These are phyloP conservation scores for Lamellibrachia columna DNA, from an alignment of 2,888 invertebrate species.

Conservation along the genomic window DNA sequence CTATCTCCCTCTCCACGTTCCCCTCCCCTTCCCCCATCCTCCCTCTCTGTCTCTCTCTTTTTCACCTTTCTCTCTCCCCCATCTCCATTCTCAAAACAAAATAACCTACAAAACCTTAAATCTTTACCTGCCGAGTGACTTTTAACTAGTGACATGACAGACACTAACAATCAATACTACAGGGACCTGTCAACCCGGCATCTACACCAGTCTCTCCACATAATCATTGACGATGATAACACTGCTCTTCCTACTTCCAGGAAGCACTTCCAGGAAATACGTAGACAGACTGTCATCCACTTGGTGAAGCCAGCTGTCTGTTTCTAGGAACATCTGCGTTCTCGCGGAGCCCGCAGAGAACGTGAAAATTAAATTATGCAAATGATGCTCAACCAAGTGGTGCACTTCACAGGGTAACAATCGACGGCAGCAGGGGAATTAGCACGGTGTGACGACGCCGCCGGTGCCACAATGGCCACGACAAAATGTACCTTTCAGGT, in stretches of 20 bases:
- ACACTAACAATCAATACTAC: neutral
- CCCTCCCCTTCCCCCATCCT: slow-evolving; percentile 14
- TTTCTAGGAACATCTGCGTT: slow-evolving; percentile 7
- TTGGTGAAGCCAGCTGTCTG: neutral
- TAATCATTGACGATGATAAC: neutral
- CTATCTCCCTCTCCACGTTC: neutral
- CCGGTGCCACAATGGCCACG: neutral
- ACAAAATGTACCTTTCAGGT: slow-evolving; percentile 9
- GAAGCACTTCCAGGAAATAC: neutral
- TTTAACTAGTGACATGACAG: neutral
- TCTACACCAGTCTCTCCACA: neutral
- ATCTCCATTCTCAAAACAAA: neutral
- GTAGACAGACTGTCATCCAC: neutral
- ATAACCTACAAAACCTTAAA: neutral
- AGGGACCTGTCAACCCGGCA: neutral
- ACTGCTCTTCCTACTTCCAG: neutral
- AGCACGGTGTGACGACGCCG: neutral
- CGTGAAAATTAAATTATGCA: slow-evolving; percentile 9
- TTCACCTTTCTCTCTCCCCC: neutral
- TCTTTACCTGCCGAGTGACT: neutral
- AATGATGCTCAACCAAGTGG: neutral
- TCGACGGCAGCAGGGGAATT: slow-evolving; percentile 1
- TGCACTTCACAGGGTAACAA: slow-evolving; percentile 10
- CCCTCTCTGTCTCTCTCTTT: slow-evolving; percentile 17
- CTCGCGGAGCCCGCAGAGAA: neutral